These are phyloP conservation scores for Deilephila elpenor DNA, from an alignment of 2,888 invertebrate species.

Conservation along the genomic window DNA sequence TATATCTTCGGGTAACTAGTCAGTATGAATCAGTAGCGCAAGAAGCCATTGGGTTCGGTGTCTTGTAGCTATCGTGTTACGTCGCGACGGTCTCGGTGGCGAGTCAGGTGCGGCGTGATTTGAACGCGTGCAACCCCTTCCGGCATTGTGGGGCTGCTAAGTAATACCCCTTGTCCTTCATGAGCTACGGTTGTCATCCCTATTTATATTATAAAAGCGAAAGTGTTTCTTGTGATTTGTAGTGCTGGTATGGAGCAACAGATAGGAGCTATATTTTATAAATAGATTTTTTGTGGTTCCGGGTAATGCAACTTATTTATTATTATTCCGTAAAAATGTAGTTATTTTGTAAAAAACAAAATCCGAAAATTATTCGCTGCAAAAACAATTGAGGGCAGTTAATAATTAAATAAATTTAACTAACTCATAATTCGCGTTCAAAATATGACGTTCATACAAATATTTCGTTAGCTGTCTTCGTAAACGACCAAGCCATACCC, in stretches of 20 bases:
- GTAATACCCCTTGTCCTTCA: background rate
- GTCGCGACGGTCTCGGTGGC: background rate
- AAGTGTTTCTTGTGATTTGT: background rate
- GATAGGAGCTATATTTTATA: background rate
- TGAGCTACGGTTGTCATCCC: background rate
- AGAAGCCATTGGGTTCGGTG: constrained; percentile 1
- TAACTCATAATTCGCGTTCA: background rate
- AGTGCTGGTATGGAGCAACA: background rate
- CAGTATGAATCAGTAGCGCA: background rate
- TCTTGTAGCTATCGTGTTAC: constrained; percentile 9
- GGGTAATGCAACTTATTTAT: too few species aligned
- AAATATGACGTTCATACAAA: background rate
- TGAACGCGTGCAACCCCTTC: constrained; percentile 40
- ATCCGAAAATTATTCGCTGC: too few species aligned
- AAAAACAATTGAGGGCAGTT: too few species aligned
- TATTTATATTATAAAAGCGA: background rate
- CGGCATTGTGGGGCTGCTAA: constrained; percentile 47
- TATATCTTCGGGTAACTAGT: background rate
- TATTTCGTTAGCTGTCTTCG: background rate
- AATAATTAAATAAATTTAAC: too few species aligned
- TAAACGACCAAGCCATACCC: background rate
- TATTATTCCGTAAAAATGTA: too few species aligned
- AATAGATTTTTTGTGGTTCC: too few species aligned
- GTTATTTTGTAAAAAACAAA: too few species aligned
- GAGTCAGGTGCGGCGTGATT: constrained; percentile 42